Base-by-base conservation (phyloP, 2,888 invertebrate species). In the Aethes cnicana region DNA sequence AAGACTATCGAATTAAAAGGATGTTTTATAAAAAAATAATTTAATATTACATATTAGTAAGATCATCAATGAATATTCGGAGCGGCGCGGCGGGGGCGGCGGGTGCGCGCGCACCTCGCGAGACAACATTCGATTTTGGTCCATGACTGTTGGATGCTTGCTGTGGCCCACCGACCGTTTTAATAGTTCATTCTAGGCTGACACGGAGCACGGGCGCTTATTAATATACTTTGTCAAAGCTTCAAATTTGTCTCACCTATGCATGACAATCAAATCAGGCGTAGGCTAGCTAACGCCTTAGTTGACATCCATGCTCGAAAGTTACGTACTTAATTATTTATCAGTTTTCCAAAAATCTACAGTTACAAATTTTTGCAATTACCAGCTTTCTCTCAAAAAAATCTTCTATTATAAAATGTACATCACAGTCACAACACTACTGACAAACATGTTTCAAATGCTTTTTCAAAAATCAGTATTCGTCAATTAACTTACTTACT, bases 111-210 rank as follows among this genome's bases (percentile, higher is more conserved):
- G 85, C 63, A 65, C 74, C 73, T 72, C 74, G 78, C 75, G 78
- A 84, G 81, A 83, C 86, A 74, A 83, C 81, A 88, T 90, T 90
- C 90, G 90, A 90, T 90, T 90, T 90, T 90, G 90, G 90, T 90
- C 87, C 89, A 88, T 86, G 84, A 84, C 86, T 84, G 84, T 84
- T 81, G 85, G 86, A 87, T 83, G 87, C 86, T 86, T 78, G 79
- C 84, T 77, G 81, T 83, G 76, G 84, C 77, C 81, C 77, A 79
- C 81, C 77, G 75, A 80, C 77, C 74, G 77, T 82, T 85, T 86
- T 86, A 85, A 87, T 88, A 88, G 86, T 87, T 87, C 81, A 83
- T 84, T 82, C 80, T 82, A 78, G 77, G 67, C 77, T 75, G 72
- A 69, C 73, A 69, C 68, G 69, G 69, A 66, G 68, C 64, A 72